Conservation (phyloP, 2,888 invertebrate genomes). For the Clepsis dumicolana region DNA sequence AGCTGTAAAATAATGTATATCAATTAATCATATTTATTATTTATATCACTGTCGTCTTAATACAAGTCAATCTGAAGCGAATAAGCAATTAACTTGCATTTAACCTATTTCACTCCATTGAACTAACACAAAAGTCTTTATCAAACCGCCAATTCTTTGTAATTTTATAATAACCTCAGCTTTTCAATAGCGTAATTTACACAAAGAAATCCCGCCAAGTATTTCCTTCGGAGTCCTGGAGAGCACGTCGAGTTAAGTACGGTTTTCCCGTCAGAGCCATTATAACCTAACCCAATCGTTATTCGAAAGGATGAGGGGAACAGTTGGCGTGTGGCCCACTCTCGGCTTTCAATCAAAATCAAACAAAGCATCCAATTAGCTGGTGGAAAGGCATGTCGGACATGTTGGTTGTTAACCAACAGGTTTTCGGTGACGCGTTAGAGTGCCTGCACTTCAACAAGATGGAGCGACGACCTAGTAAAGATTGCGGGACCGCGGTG, state of each 20-base stretch:
- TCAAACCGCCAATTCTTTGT: background rate
- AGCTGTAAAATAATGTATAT: too few relatives aligned
- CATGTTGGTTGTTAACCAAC: background rate
- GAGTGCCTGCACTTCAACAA: background rate
- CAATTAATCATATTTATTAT: too few relatives aligned
- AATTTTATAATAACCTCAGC: background rate
- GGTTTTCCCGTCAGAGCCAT: conserved; percentile 5
- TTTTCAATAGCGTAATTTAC: background rate
- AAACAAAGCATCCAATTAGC: conserved; percentile 27
- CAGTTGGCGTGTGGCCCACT: background rate
- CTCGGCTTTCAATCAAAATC: conserved; percentile 17
- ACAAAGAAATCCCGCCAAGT: conserved; percentile 5
- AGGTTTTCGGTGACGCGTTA: background rate
- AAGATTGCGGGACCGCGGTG: too few relatives aligned
- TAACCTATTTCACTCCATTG: background rate
- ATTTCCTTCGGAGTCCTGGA: background rate
- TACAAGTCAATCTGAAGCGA: background rate
- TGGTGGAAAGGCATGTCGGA: background rate
- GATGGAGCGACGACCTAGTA: too few relatives aligned
- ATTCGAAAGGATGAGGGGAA: background rate
- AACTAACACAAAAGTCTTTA: background rate
- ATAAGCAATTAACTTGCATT: too few relatives aligned
- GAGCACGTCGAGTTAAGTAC: background rate
- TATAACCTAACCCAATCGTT: background rate
- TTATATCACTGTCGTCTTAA: too few relatives aligned